Percentiles rank a stretch among this genome's conserved stretches.
These are phyloP conservation scores for Tetragonisca angustula DNA, from an alignment of 2,888 invertebrate genomes.

Conservation along the genomic window DNA sequence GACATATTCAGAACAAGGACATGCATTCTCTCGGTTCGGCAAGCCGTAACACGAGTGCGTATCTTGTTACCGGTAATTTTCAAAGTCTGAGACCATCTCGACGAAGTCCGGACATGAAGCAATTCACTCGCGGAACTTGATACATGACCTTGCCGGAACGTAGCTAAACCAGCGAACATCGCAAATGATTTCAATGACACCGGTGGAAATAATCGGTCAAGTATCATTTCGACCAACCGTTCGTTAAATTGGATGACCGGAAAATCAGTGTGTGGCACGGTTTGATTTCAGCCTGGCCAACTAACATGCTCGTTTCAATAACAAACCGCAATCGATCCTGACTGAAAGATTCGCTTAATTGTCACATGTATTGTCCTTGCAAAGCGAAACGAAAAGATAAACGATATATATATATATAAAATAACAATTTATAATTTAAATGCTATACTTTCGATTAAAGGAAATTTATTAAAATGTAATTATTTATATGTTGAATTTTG, in stretches of 20 bases:
- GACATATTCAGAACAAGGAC: constrained; percentile 50
- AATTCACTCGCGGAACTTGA: constrained; percentile 79
- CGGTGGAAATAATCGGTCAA: constrained; percentile 68
- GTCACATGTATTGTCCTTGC: not conserved
- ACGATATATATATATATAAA: too few relatives aligned
- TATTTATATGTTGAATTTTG: too few relatives aligned
- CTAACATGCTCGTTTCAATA: constrained; percentile 25
- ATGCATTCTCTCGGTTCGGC: constrained; percentile 45
- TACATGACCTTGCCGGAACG: constrained; percentile 79
- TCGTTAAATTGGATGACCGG: constrained; percentile 66
- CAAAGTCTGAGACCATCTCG: constrained; percentile 70
- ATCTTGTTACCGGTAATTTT: constrained; percentile 71
- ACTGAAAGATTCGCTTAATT: not conserved
- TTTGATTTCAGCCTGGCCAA: constrained; percentile 48
- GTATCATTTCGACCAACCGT: constrained; percentile 61
- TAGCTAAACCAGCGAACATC: constrained; percentile 52
- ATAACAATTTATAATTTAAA: too few relatives aligned
- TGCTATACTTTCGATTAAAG: not conserved
- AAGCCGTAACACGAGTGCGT: constrained; percentile 58
- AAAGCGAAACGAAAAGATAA: too few relatives aligned
- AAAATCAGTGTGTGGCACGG: constrained; percentile 51
- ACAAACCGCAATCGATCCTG: constrained; percentile 1
- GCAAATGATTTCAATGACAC: constrained; percentile 75
- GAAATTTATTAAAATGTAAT: not conserved
- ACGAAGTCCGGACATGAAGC: constrained; percentile 75